Evolutionary conservation across 2,888 invertebrate species (phyloP), one percentile per base, ranked within the genome.

Genomic region (Platypus cylindrus): DNA sequence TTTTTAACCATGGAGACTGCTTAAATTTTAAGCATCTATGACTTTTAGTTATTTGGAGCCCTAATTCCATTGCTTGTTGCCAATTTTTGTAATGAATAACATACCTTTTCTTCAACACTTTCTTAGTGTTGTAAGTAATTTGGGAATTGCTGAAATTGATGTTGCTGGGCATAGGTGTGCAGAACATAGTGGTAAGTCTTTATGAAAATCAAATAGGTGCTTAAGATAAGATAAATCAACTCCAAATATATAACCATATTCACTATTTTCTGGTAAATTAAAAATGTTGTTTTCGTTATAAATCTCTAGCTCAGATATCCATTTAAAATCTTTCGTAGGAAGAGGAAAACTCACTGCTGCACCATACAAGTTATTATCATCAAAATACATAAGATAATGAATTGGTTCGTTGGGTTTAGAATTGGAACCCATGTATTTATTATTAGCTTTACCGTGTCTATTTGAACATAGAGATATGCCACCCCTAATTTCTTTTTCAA

Each of bases 111-210:
- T 31, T 20, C 26, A 29, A 30, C 15, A 29, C 13, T n/a, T n/a
- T 24, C 22, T 22, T 17, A 34, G 27, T 24, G 18, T 34, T 2
- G 34, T 29, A 3, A 34, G 14, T 25, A 34, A 26, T 30, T 37
- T 37, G 20, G 24, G 22, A 16, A 12, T 5, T 29, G 29, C 23
- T 2, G 32, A 26, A 18, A 4, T 20, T 3, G 20, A 24, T 2
- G 15, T 18, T n/a, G 37, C 28, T n/a, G 37, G 32, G 20, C 17
- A 4, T 17, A 17, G n/a, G 15, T 28, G 32, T 37, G 26, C 36
- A 5, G 37, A n/a, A 27, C 27, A 37, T 3, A 37, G n/a, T 5
- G 37, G 32, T 27, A 37, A 28, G 12, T 32, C 37, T 32, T 37
- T 37, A 15, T 37, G 32, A 3, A 14, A 2, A 3, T 37, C 18